These are phyloP conservation scores for Phenganax subtilis DNA, from an alignment of 92 coral and sea anemone species.

Conservation along the genomic window DNA sequence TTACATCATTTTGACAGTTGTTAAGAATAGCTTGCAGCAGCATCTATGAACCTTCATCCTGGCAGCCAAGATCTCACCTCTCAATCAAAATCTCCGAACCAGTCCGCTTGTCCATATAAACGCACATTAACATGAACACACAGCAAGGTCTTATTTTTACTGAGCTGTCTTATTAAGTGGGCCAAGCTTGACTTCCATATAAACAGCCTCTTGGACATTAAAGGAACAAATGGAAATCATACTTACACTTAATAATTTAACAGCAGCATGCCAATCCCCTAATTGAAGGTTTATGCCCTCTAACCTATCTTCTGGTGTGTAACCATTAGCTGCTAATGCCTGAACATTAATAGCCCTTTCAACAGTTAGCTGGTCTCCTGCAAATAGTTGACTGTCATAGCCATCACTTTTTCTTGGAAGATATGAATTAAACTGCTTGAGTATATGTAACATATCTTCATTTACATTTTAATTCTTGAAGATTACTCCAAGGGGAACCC, in stretches of 20 bases:
- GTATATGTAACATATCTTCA: conserved; percentile 57
- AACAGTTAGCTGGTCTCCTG: conserved; percentile 58
- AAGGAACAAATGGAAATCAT: background rate
- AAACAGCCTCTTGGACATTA: too few relatives aligned
- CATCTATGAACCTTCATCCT: too few relatives aligned
- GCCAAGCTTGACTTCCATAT: too few relatives aligned
- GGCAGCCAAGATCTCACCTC: too few relatives aligned
- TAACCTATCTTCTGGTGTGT: conserved; percentile 50
- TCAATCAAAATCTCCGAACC: too few relatives aligned
- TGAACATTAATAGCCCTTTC: conserved; percentile 51
- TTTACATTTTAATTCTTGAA: conserved; percentile 59
- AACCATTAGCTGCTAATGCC: conserved; percentile 52
- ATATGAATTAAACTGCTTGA: conserved; percentile 52
- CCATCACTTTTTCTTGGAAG: conserved; percentile 47
- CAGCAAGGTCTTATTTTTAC: too few relatives aligned
- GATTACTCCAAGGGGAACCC: conserved; percentile 62
- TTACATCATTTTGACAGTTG: too few relatives aligned
- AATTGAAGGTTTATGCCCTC: conserved; percentile 52
- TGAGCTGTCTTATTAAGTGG: too few relatives aligned
- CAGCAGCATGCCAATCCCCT: conserved; percentile 62
- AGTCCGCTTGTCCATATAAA: too few relatives aligned
- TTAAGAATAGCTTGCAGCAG: too few relatives aligned
- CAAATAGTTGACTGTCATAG: conserved; percentile 46
- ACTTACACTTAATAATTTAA: conserved; percentile 48
- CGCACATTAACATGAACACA: too few relatives aligned